A percentile compares a stretch with the other conserved stretches of the same genome.
Evolutionary conservation across 2,888 invertebrate genomes (phyloP).

Genomic region (Drosophila glabriapex): DNA sequence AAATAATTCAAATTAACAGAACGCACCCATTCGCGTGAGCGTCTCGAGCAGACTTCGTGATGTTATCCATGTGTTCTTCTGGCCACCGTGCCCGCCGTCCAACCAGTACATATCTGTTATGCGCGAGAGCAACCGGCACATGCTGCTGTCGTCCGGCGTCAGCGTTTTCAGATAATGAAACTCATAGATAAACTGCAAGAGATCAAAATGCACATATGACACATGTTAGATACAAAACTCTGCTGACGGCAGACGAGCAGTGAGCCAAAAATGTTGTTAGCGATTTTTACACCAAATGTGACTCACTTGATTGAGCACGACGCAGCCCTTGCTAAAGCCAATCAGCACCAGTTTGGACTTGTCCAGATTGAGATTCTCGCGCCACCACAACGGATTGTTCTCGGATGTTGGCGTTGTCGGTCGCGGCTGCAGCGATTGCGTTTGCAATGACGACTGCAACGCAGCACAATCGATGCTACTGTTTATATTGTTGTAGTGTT

Average conservation of each 20-base stretch:
- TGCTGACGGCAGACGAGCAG: not conserved
- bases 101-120: slow-evolving; percentile 94
- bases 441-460: slow-evolving; percentile 53
- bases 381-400: slow-evolving; percentile 87
- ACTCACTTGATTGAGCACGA: slow-evolving; percentile 92
- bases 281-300: slow-evolving; percentile 84
- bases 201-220: not conserved
- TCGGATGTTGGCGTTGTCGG: slow-evolving; percentile 63
- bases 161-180: slow-evolving; percentile 91
- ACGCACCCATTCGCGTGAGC: slow-evolving; percentile 89
- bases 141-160: slow-evolving; percentile 88
- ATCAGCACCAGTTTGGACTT: slow-evolving; percentile 88
- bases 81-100: slow-evolving; percentile 96
- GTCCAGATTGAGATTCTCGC: slow-evolving; percentile 87
- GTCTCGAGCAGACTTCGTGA: slow-evolving; percentile 90
- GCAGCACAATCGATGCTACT: slow-evolving; percentile 60
- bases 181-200: slow-evolving; percentile 91
- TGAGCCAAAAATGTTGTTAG: slow-evolving; percentile 38
- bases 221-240: not conserved
- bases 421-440: slow-evolving; percentile 60
- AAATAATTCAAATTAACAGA: not conserved
- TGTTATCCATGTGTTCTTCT: slow-evolving; percentile 95
- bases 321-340: slow-evolving; percentile 97
- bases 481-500: slow-evolving; percentile 49
- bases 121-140: slow-evolving; percentile 88